Percentiles rank a stretch among this genome's conserved stretches.
These are phyloP conservation scores for Anisognathus igniventris DNA, from an alignment of 2,797 vertebrate genomes.

Conservation along the genomic window DNA sequence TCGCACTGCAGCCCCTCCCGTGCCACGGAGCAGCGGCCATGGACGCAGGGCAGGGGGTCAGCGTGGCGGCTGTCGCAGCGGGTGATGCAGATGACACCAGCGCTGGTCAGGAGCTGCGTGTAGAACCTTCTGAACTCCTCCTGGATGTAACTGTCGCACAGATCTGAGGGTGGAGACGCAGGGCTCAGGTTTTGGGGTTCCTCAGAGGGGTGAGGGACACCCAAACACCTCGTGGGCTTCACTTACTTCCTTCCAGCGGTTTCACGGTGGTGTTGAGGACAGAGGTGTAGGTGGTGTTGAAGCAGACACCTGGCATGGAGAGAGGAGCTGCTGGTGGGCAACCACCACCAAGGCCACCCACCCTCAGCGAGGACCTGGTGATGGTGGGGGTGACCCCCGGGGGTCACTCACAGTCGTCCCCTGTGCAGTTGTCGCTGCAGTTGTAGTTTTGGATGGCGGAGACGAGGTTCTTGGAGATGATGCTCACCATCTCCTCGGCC, in stretches of 20 bases:
- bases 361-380: accelerated
- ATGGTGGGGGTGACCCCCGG: accelerated
- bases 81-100: background rate
- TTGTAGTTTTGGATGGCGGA: accelerated
- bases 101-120: accelerated
- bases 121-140: accelerated
- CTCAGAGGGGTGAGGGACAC: accelerated
- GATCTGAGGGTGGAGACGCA: accelerated
- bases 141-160: accelerated
- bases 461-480: accelerated
- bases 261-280: accelerated
- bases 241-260: accelerated
- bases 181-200: background rate
- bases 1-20: accelerated
- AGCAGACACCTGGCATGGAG: background rate
- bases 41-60: accelerated
- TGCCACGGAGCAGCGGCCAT: background rate
- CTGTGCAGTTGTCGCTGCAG: accelerated
- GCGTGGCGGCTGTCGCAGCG: accelerated
- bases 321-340: background rate
- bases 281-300: accelerated
- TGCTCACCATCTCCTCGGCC: accelerated
- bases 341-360: accelerated
- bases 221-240: accelerated
- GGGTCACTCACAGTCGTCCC: accelerated